Evolutionary conservation across 2,113 vertebrate species (phyloP).

Genomic region (Urocolius indicus): DNA sequence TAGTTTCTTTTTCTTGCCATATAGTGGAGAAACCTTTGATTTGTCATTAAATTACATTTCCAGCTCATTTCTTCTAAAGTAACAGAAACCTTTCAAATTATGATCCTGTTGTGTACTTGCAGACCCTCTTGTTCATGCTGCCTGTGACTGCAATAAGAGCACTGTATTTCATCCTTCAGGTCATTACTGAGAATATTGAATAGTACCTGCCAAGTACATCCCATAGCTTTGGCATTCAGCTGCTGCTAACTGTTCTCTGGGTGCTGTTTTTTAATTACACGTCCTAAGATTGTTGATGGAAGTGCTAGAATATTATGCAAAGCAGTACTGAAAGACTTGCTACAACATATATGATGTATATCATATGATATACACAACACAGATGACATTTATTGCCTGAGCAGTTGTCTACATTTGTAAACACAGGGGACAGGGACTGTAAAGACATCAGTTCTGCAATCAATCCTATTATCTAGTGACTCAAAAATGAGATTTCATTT

Average conservation of each 20-base stretch:
- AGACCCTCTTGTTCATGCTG: not conserved
- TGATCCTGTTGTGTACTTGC: not conserved
- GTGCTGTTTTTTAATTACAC: not conserved
- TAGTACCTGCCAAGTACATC: not conserved
- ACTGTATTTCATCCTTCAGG: not conserved
- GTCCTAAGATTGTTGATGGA: not conserved
- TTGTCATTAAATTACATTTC: not conserved
- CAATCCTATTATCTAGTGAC: not conserved
- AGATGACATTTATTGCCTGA: not conserved
- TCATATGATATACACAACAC: too few species aligned
- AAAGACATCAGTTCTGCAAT: not conserved
- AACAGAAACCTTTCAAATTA: not conserved
- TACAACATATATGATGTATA: not conserved
- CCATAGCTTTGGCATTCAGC: not conserved
- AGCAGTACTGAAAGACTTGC: not conserved
- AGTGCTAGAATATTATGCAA: not conserved
- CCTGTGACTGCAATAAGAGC: not conserved
- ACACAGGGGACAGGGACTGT: not conserved
- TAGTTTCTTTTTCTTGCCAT: not conserved
- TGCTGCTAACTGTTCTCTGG: not conserved
- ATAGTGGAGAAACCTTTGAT: not conserved
- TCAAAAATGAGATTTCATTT: not conserved
- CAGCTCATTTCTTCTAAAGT: not conserved
- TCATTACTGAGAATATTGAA: not conserved
- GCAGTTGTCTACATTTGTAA: not conserved